Conservation (phyloP, 2,113 vertebrate genomes). For the Ancistrus triradiatus region DNA sequence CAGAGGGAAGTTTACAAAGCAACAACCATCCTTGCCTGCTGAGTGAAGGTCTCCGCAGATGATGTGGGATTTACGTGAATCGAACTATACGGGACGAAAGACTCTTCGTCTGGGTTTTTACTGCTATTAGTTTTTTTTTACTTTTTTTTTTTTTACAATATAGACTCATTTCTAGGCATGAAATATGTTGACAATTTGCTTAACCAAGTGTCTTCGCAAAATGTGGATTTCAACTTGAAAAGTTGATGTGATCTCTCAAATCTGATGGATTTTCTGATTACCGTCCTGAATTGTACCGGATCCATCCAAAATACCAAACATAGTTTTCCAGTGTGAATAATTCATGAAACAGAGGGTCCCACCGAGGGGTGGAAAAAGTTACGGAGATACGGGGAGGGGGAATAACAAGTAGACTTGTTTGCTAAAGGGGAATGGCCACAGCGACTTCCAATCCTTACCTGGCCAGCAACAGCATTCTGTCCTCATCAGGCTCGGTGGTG, state of each 20-base stretch:
- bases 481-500: slow-evolving; percentile 77
- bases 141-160: too few relatives aligned
- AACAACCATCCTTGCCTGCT: slow-evolving; percentile 29
- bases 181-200: too few relatives aligned
- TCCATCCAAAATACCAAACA: slow-evolving; percentile 38
- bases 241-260: slow-evolving; percentile 14
- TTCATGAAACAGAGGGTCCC: slow-evolving; percentile 59
- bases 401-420: slow-evolving; percentile 48
- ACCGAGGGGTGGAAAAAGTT: slow-evolving; percentile 48
- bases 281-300: too few relatives aligned
- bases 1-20: slow-evolving; percentile 45
- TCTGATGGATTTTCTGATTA: too few relatives aligned
- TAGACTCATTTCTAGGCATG: too few relatives aligned
- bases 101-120: slow-evolving; percentile 3
- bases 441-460: slow-evolving; percentile 89
- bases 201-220: too few relatives aligned
- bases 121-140: not conserved
- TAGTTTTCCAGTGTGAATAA: slow-evolving; percentile 45
- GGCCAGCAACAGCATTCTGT: slow-evolving; percentile 80
- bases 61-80: slow-evolving; percentile 38
- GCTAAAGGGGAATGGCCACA: slow-evolving; percentile 80
- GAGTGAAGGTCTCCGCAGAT: slow-evolving; percentile 1
- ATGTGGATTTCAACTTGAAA: slow-evolving; percentile 39
- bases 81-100: slow-evolving; percentile 21
- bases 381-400: slow-evolving; percentile 45